Conservation (phyloP, 1,140 invertebrate species). For the Drosophila parvula region DNA sequence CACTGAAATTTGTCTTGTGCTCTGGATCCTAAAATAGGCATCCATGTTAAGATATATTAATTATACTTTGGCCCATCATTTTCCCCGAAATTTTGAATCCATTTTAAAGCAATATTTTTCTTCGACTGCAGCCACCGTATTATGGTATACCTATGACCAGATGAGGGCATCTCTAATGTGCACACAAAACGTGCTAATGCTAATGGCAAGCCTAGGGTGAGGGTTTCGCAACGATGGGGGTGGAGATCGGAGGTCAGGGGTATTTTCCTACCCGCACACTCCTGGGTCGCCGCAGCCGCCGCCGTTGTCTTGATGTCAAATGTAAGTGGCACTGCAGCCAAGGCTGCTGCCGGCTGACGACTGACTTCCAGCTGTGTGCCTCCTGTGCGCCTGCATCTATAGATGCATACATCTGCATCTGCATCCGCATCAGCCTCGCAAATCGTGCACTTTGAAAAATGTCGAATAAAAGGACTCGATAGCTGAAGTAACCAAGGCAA, state of each 20-base stretch:
- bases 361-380: slow-evolving; percentile 26
- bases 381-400: slow-evolving; percentile 34
- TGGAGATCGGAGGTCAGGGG: slow-evolving; percentile 26
- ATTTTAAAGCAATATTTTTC: background rate
- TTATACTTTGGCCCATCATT: background rate
- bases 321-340: slow-evolving; percentile 56
- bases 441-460: slow-evolving; percentile 24
- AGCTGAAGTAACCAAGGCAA: background rate
- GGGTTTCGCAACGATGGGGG: slow-evolving; percentile 17
- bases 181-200: slow-evolving; percentile 63
- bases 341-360: slow-evolving; percentile 37
- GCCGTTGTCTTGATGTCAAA: slow-evolving; percentile 52
- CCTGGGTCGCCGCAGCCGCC: background rate
- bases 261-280: slow-evolving; percentile 38
- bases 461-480: too few species aligned
- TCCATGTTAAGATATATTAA: background rate
- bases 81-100: background rate
- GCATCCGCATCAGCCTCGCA: slow-evolving; percentile 25
- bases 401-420: slow-evolving; percentile 26
- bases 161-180: slow-evolving; percentile 61
- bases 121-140: slow-evolving; percentile 2
- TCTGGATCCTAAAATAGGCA: too few species aligned
- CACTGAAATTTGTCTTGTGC: background rate
- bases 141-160: slow-evolving; percentile 40
- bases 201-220: slow-evolving; percentile 32